These are phyloP conservation scores for Salminus brasiliensis DNA, from an alignment of 2,113 vertebrate genomes.

Conservation along the genomic window DNA sequence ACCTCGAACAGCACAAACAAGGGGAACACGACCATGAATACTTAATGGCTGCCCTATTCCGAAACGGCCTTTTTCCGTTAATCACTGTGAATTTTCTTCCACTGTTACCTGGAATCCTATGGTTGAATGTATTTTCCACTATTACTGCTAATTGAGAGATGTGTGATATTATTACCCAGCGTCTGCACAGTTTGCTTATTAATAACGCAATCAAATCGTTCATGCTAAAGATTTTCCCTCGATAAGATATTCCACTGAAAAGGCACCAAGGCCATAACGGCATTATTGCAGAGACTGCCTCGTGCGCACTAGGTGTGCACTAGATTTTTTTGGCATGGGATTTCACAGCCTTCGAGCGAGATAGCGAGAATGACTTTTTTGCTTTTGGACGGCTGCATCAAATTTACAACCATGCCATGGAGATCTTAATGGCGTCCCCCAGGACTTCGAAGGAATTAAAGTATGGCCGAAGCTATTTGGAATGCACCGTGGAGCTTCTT, in stretches of 20 bases:
- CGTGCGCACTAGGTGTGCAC: slow-evolving; percentile 25
- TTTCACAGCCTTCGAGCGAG: slow-evolving; percentile 29
- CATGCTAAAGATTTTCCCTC: neutral
- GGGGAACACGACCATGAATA: slow-evolving; percentile 46
- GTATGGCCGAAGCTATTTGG: slow-evolving; percentile 38
- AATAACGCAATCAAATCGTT: slow-evolving; percentile 31
- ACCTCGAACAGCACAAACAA: slow-evolving; percentile 36
- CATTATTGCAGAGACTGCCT: slow-evolving; percentile 16
- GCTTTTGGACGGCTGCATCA: slow-evolving; percentile 40
- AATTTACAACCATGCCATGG: slow-evolving; percentile 50
- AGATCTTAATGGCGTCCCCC: slow-evolving; percentile 50
- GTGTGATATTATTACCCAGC: slow-evolving; percentile 43
- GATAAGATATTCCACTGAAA: slow-evolving; percentile 34
- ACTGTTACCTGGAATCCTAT: slow-evolving; percentile 33
- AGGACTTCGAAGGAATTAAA: slow-evolving; percentile 40
- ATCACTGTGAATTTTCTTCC: slow-evolving; percentile 45
- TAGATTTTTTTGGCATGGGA: slow-evolving; percentile 38
- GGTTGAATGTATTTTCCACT: slow-evolving; percentile 52
- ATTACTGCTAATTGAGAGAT: slow-evolving; percentile 41
- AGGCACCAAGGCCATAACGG: slow-evolving; percentile 25
- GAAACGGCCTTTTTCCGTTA: slow-evolving; percentile 51
- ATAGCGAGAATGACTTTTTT: slow-evolving; percentile 34
- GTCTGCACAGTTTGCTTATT: slow-evolving; percentile 39
- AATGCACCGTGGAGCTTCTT: slow-evolving; percentile 43
- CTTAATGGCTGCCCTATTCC: slow-evolving; percentile 49